Percentiles rank a stretch among this genome's conserved stretches.
These are phyloP conservation scores for Archivesica marissinica DNA, from an alignment of 1,140 invertebrate genomes.

Conservation along the genomic window DNA sequence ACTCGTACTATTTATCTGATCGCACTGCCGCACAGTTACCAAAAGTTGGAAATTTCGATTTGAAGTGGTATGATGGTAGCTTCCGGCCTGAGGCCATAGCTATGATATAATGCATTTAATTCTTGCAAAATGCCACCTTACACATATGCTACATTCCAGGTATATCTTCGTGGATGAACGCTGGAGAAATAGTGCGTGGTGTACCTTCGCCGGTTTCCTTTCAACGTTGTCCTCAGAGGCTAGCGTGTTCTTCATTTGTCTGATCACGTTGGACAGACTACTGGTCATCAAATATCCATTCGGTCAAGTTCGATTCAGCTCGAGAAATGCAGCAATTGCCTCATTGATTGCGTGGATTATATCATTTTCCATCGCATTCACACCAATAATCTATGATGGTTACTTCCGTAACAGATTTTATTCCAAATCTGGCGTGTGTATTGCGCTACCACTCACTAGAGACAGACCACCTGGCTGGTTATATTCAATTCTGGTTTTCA, in stretches of 20 bases:
- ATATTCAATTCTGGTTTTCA: constrained; percentile 30
- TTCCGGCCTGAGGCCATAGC: no score
- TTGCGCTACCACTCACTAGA: constrained; percentile 55
- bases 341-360: constrained; percentile 54
- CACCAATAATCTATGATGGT: constrained; percentile 52
- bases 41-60: no score
- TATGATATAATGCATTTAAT: no score
- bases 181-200: constrained; percentile 13
- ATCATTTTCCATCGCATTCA: constrained; percentile 28
- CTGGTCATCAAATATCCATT: constrained; percentile 64
- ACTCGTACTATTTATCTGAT: no score
- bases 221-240: constrained; percentile 17
- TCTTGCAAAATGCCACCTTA: no score
- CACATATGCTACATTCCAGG: no score
- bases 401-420: constrained; percentile 54
- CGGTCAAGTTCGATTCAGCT: constrained; percentile 27
- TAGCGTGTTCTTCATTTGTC: constrained; percentile 1
- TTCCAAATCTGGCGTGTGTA: constrained; percentile 60
- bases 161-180: constrained; percentile 21
- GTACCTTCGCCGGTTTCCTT: constrained; percentile 10
- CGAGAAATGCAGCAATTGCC: constrained; percentile 7
- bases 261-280: constrained; percentile 8
- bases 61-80: no score
- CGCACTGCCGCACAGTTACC: no score
- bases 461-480: constrained; percentile 26